These are phyloP conservation scores for Berghia stephanieae DNA, from an alignment of 1,140 invertebrate species.

Conservation along the genomic window DNA sequence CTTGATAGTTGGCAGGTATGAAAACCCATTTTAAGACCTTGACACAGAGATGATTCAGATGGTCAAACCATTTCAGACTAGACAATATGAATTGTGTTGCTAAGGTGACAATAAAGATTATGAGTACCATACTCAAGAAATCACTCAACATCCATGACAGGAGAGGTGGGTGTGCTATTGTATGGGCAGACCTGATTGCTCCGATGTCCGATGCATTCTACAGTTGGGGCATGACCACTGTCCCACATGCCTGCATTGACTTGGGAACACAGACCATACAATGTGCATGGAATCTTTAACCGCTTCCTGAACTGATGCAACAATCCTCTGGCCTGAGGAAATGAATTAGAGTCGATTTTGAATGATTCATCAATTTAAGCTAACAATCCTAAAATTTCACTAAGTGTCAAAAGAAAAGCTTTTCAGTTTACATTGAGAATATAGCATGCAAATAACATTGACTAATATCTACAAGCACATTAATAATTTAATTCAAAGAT, in stretches of 20 bases:
- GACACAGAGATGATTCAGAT: background rate
- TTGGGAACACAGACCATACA: constrained; percentile 84
- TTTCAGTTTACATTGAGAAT: too few species aligned
- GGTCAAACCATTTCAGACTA: background rate
- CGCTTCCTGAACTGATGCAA: constrained; percentile 88
- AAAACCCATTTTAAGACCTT: background rate
- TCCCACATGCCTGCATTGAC: constrained; percentile 94
- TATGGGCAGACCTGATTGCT: constrained; percentile 56
- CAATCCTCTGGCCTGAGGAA: constrained; percentile 80
- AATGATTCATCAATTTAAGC: too few species aligned
- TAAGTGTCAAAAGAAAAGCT: too few species aligned
- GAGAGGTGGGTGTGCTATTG: constrained; percentile 44
- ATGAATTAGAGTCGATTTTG: background rate
- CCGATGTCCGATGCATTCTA: constrained; percentile 64
- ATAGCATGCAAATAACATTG: too few species aligned
- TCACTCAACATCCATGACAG: constrained; percentile 22
- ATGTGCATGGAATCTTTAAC: constrained; percentile 85
- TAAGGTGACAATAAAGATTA: background rate
- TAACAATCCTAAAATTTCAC: too few species aligned
- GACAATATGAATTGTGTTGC: background rate
- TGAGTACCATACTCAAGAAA: background rate
- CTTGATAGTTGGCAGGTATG: background rate
- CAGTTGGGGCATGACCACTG: constrained; percentile 76
- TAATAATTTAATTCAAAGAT: too few species aligned
- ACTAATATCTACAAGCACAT: too few species aligned